Conservation (phyloP, 2,113 vertebrate species). For the Pseudois nayaur region DNA sequence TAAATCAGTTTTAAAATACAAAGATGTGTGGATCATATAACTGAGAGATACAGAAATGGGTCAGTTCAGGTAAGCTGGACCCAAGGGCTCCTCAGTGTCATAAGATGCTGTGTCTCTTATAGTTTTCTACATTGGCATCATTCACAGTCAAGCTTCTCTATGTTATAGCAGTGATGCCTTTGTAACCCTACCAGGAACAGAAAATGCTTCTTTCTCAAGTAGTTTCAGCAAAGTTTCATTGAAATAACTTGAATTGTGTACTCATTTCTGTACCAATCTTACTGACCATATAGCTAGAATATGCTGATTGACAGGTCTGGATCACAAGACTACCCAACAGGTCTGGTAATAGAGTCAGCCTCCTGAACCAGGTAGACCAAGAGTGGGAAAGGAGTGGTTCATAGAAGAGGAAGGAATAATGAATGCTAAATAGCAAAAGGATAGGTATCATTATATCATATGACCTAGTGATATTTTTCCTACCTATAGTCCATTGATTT, state of each 20-base stretch:
- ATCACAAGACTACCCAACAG: not conserved
- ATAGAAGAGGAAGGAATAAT: not conserved
- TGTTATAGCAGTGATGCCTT: not conserved
- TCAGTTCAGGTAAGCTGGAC: not conserved
- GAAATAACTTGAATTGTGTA: not conserved
- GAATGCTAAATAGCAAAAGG: not conserved
- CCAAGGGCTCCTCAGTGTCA: not conserved
- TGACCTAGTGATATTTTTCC: not conserved
- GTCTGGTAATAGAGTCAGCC: not conserved
- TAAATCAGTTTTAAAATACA: not conserved
- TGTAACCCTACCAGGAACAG: not conserved
- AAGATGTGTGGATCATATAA: not conserved
- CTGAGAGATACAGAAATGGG: not conserved
- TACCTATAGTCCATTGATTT: not conserved
- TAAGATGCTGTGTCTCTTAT: not conserved
- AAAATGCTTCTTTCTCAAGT: not conserved
- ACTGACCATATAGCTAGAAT: not conserved
- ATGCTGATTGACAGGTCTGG: not conserved
- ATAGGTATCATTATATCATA: not conserved
- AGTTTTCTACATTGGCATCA: not conserved
- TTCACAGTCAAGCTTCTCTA: not conserved
- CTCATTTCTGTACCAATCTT: not conserved
- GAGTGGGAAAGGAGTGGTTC: not conserved
- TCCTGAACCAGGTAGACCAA: not conserved
- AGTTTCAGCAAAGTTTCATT: not conserved